These are phyloP conservation scores for Plagiodera versicolora DNA, from an alignment of 2,888 invertebrate genomes.

Conservation along the genomic window DNA sequence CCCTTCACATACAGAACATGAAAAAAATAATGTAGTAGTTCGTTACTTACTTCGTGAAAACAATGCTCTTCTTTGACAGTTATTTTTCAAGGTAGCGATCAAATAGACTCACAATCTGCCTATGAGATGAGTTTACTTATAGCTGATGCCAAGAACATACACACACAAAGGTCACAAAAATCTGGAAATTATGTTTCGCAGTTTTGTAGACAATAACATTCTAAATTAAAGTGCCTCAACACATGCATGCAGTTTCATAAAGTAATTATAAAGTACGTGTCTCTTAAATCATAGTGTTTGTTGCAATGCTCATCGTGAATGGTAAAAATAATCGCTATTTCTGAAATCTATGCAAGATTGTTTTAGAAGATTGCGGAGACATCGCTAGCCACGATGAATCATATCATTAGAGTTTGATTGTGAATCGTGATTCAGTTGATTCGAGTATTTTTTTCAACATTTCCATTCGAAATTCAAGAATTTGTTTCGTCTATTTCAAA, in stretches of 20 bases:
- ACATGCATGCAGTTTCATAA: slow-evolving; percentile 35
- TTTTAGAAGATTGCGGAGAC: slow-evolving; percentile 29
- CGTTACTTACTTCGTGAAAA: too few species aligned
- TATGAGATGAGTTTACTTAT: not conserved
- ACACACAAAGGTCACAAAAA: slow-evolving; percentile 50
- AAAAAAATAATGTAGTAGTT: too few species aligned
- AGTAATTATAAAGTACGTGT: slow-evolving; percentile 34
- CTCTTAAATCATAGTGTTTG: slow-evolving; percentile 34
- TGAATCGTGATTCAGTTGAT: slow-evolving; percentile 14
- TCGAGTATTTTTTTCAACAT: slow-evolving; percentile 6
- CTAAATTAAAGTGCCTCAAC: slow-evolving; percentile 41
- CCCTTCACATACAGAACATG: too few species aligned
- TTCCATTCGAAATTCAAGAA: slow-evolving; percentile 5
- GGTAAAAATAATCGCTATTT: slow-evolving; percentile 30
- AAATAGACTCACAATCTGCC: not conserved
- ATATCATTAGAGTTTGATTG: slow-evolving; percentile 24
- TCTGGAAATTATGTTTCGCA: slow-evolving; percentile 48
- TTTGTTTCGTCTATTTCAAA: too few species aligned
- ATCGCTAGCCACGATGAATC: slow-evolving; percentile 19
- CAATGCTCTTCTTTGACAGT: slow-evolving; percentile 20
- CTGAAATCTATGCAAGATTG: slow-evolving; percentile 35
- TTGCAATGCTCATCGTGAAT: slow-evolving; percentile 32
- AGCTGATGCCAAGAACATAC: slow-evolving; percentile 40
- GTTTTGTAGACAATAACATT: slow-evolving; percentile 49
- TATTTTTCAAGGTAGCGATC: slow-evolving; percentile 15